Conservation (phyloP, 2,888 invertebrate species). For the Caenorhabditis sulstoni region DNA sequence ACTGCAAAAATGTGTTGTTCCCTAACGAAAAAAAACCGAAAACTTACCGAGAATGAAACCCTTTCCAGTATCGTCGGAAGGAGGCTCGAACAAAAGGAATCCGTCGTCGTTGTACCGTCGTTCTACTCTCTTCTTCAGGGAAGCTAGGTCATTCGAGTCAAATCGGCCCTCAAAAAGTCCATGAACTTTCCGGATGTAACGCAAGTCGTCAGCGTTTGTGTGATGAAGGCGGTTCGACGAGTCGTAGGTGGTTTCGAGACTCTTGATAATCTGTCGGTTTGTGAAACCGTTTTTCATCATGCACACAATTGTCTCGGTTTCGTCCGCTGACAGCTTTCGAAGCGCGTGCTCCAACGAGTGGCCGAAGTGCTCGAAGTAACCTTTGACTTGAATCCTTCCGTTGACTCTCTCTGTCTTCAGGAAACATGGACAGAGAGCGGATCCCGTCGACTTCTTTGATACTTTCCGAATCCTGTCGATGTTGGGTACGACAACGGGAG, state of each 20-base stretch:
- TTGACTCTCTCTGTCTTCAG: not conserved
- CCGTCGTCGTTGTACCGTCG: not conserved
- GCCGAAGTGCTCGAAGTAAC: not conserved
- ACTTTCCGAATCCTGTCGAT: too few species aligned
- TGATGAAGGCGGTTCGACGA: not conserved
- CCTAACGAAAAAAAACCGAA: too few species aligned
- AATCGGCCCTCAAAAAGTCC: not conserved
- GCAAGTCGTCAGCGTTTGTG: not conserved
- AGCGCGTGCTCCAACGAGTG: not conserved
- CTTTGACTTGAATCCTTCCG: not conserved
- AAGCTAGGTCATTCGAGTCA: not conserved
- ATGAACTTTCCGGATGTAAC: not conserved
- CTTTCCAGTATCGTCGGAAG: too few species aligned
- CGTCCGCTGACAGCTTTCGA: not conserved
- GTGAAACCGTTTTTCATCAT: not conserved
- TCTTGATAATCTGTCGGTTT: not conserved
- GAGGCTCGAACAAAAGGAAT: not conserved
- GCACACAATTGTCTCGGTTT: not conserved
- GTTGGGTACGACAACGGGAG: too few species aligned
- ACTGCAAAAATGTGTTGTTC: too few species aligned
- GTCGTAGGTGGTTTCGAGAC: not conserved
- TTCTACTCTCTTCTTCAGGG: not conserved
- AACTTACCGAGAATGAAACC: too few species aligned
- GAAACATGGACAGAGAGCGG: not conserved
- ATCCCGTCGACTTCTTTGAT: not conserved